Evolutionary conservation across 2,113 vertebrate species (phyloP), one percentile per base, ranked within the genome.

Genomic region (Labrus mixtus): DNA sequence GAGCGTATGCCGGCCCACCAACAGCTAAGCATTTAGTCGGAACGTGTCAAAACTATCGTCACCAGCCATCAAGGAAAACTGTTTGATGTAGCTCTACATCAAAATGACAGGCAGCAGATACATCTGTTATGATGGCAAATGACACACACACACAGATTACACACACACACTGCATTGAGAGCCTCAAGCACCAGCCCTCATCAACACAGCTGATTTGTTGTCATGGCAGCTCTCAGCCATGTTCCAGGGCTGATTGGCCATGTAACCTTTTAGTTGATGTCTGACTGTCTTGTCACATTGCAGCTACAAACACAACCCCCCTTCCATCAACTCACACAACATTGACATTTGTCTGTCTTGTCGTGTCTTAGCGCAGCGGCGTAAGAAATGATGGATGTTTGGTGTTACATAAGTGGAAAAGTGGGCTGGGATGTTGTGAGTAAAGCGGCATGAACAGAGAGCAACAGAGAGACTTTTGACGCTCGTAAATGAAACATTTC

Each of bases 281-380:
- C 78, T 85, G 73, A 76, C 81, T 84, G 68, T 84, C 73, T 73
- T 81, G 80, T 90, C 78, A 87, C 70, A 80, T 85, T 65, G 66
- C 59, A 5, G 66, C 71, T 72, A 63, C 50, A 81, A 73, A 87
- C 68, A 58, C 59, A 73, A 41, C 56, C 55, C 60, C 55, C 43
- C 41, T 36, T 54, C 78, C 75, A 73, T 76, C 73, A 73, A 33
- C 73, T 77, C 50, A 19, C 48, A 29, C 75, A 67, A 48, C 65
- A 55, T 8, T 87, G 71, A 79, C 78, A 84, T 82, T 69, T 76
- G 80, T 84, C 74, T 72, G 82, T 80, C 75, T 85, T 72, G 80
- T 83, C 73, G 22, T 43, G 77, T 86, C 76, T 82, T 43, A 36
- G 19, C 22, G 5, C 15, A 4, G 56, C 33, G 0, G 23, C 53